A percentile compares a stretch with the other conserved stretches of the same genome.
Conservation (phyloP, 2,797 vertebrate genomes). For the Xyrichtys novacula region DNA sequence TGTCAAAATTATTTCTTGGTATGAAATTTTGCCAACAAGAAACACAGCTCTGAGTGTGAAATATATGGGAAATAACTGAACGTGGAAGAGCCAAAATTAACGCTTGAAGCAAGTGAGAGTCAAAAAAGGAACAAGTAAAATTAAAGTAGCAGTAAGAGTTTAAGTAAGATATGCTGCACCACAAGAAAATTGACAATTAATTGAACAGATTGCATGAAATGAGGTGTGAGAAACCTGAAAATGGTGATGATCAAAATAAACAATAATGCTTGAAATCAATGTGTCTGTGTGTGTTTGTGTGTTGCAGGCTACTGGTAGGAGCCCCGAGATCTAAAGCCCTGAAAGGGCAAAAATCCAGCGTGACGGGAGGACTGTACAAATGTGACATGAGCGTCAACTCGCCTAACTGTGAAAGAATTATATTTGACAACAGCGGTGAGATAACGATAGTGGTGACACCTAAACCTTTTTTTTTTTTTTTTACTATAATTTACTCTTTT, state of each 20-base stretch:
- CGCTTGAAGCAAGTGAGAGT: no score
- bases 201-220: no score
- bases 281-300: slow-evolving; percentile 24
- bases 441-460: slow-evolving; percentile 11
- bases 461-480: neutral
- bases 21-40: neutral
- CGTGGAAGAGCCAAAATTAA: neutral
- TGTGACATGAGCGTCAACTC: slow-evolving; percentile 85
- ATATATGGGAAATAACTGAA: neutral
- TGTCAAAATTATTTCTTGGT: no score
- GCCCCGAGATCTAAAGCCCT: slow-evolving; percentile 90
- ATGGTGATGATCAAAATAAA: no score
- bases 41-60: neutral
- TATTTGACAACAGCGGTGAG: slow-evolving; percentile 92
- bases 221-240: no score
- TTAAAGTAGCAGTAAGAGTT: neutral
- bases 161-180: no score
- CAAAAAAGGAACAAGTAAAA: neutral
- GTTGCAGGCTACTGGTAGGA: slow-evolving; percentile 92
- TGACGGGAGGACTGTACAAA: slow-evolving; percentile 92
- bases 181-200: no score
- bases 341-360: slow-evolving; percentile 81
- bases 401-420: slow-evolving; percentile 82
- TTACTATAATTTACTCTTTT: neutral
- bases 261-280: no score